Evolutionary conservation across 2,888 invertebrate species (phyloP).

Genomic region (Pristionchus entomophagus): DNA sequence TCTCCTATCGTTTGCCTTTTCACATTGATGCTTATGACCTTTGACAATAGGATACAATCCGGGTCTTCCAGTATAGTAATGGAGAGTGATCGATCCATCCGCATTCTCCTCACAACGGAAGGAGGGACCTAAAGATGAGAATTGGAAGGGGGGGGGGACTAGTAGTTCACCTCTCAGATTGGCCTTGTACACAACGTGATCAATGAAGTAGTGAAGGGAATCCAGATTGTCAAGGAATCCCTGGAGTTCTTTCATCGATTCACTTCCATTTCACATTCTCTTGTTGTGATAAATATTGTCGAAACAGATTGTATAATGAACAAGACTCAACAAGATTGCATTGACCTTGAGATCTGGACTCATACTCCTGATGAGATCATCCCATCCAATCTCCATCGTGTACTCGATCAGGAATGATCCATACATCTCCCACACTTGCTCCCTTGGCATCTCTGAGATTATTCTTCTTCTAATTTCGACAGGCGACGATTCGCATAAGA

Average conservation of each 20-base stretch:
- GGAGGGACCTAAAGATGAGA: constrained; percentile 81
- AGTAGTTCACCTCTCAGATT: constrained; percentile 30
- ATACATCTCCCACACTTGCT: constrained; percentile 71
- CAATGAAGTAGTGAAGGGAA: constrained; percentile 84
- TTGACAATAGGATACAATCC: constrained; percentile 93
- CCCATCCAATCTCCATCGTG: constrained; percentile 72
- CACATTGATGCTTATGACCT: too few relatives aligned
- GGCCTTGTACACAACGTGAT: constrained; percentile 68
- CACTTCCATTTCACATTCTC: background rate
- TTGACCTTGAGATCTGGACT: constrained; percentile 69
- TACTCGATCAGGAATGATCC: constrained; percentile 69
- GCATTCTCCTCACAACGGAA: constrained; percentile 92
- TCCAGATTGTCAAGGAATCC: constrained; percentile 96
- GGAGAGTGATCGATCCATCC: constrained; percentile 89
- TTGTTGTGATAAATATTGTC: background rate
- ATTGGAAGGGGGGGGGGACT: background rate
- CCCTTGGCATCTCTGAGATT: constrained; percentile 62
- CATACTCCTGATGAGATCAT: constrained; percentile 67
- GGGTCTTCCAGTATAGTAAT: constrained; percentile 94
- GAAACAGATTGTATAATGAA: background rate
- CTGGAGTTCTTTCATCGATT: constrained; percentile 31
- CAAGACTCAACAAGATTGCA: background rate
- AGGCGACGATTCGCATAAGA: background rate
- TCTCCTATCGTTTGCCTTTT: too few relatives aligned
- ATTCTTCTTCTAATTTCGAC: background rate